Percentiles rank a stretch among this genome's conserved stretches.
Evolutionary conservation across 1,140 invertebrate genomes (phyloP).

Genomic region (Macrosteles quadrilineatus): DNA sequence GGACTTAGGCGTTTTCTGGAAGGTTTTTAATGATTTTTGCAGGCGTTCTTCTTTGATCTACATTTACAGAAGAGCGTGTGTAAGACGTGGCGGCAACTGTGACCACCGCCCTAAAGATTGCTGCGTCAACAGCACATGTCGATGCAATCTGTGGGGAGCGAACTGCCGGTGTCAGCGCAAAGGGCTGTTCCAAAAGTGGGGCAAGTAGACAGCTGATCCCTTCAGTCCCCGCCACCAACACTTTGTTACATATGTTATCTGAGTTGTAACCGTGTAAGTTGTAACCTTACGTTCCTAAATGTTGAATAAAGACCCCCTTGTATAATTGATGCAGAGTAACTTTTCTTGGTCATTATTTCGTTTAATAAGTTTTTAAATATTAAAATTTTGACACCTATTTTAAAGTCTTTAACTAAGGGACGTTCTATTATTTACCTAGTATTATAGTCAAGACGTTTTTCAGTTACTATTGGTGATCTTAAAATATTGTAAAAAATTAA

Average conservation of each 20-base stretch:
- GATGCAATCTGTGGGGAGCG: conserved; percentile 88
- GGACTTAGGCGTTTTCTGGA: conserved; percentile 13
- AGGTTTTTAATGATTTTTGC: conserved; percentile 39
- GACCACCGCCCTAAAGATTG: conserved; percentile 84
- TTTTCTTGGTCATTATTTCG: no score
- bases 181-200: conserved; percentile 90
- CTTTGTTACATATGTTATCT: not conserved
- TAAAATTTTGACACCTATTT: no score
- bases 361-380: no score
- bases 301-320: no score
- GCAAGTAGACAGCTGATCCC: conserved; percentile 47
- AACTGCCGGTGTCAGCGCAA: conserved; percentile 88
- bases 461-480: no score
- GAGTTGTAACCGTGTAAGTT: not conserved
- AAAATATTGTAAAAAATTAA: no score
- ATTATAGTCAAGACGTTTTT: no score
- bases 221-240: not conserved
- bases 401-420: no score
- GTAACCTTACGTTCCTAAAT: no score
- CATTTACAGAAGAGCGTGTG: conserved; percentile 83
- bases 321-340: no score
- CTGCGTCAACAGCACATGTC: conserved; percentile 81
- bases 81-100: conserved; percentile 77
- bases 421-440: no score
- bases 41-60: conserved; percentile 85